These are phyloP conservation scores for Oeneis ivallda DNA, from an alignment of 2,888 invertebrate genomes.

Conservation along the genomic window DNA sequence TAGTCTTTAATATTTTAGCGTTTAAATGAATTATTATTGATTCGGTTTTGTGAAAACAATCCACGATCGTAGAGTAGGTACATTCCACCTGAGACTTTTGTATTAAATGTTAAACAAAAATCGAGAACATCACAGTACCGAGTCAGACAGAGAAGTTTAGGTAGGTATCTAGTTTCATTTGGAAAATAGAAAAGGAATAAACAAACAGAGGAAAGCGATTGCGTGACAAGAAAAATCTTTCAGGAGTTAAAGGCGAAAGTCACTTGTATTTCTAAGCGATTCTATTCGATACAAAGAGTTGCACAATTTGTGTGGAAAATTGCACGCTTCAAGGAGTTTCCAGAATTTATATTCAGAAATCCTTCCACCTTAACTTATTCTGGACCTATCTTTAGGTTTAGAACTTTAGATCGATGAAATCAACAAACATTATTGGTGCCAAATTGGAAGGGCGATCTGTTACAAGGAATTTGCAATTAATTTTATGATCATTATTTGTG, in stretches of 20 bases:
- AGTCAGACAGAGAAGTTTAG: not conserved
- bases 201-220: not conserved
- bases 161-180: too few relatives aligned
- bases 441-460: too few relatives aligned
- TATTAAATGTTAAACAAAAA: not conserved
- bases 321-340: too few relatives aligned
- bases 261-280: not conserved
- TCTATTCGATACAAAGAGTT: not conserved
- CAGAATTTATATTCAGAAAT: too few relatives aligned
- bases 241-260: not conserved
- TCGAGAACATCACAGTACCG: not conserved
- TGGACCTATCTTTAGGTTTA: too few relatives aligned
- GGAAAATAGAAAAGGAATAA: slow-evolving; percentile 14
- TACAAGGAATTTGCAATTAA: too few relatives aligned
- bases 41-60: not conserved
- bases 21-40: too few relatives aligned
- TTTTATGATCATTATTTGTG: too few relatives aligned
- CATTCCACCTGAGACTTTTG: not conserved
- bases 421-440: too few relatives aligned
- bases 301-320: too few relatives aligned
- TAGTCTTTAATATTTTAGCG: not conserved
- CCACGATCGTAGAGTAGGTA: not conserved
- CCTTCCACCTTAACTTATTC: too few relatives aligned
- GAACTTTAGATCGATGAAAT: too few relatives aligned
- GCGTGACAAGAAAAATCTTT: not conserved